Percentiles rank a stretch among this genome's conserved stretches.
phyloP scores from a whole-genome alignment of 2,888 invertebrate species.

The Drosophila macrothrix region DNA sequence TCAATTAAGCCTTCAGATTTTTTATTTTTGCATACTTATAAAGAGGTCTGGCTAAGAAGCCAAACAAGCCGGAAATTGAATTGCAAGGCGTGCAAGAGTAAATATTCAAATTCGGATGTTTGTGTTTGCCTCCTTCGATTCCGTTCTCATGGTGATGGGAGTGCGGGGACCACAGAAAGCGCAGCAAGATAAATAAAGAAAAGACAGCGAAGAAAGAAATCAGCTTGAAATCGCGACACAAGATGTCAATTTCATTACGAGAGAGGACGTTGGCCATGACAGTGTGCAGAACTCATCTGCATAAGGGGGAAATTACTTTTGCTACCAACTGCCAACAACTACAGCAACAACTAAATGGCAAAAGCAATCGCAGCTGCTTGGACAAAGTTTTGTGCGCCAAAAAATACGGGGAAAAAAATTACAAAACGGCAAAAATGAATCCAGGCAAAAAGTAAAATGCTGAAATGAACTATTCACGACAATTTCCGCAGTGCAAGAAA shows the following conservation, averaged over 20 bases:
- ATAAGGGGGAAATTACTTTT: conserved; percentile 78
- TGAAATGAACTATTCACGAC: conserved; percentile 76
- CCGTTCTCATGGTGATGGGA: conserved; percentile 45
- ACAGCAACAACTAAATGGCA: conserved; percentile 46
- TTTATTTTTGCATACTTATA: conserved; percentile 20
- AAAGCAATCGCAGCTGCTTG: conserved; percentile 64
- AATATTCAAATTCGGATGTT: conserved; percentile 7
- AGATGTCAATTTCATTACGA: conserved; percentile 80
- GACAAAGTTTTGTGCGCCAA: conserved; percentile 58
- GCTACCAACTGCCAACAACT: conserved; percentile 33
- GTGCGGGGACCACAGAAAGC: conserved; percentile 34
- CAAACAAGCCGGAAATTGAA: conserved; percentile 71
- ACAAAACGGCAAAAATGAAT: conserved; percentile 38
- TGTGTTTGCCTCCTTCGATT: conserved; percentile 1
- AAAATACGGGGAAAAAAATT: conserved; percentile 16
- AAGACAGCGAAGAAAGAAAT: conserved; percentile 45
- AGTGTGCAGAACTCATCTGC: conserved; percentile 69
- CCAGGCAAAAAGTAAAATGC: conserved; percentile 45
- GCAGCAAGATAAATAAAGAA: conserved; percentile 27
- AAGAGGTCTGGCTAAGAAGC: conserved; percentile 25
- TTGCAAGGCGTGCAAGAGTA: conserved; percentile 45
- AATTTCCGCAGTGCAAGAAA: conserved; percentile 61
- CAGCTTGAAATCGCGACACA: conserved; percentile 73
- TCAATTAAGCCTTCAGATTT: not conserved
- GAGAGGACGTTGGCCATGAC: conserved; percentile 44